Evolutionary conservation across 2,797 vertebrate genomes (phyloP), one percentile per base, ranked within the genome.

Genomic region (Bovichtus diacanthus): DNA sequence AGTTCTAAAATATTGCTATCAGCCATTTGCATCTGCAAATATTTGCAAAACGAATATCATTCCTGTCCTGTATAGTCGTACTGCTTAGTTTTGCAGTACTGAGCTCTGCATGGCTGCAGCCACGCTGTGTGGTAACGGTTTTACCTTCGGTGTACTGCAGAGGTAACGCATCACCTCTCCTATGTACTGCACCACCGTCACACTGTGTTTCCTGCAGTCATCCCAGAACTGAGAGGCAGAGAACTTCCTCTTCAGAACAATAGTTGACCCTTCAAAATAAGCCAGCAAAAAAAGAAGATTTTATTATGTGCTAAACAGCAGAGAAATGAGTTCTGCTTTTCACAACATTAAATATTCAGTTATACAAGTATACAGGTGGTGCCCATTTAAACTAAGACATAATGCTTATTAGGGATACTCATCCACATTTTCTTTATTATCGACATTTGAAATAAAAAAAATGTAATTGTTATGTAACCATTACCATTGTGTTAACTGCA

Each of bases 191-290:
- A 97, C 91, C 29, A 96, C 94, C 0, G 97, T 98, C 75, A 96
- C 95, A 0, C 94, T 95, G 62, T 97, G 83, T 83, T 96, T 97
- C 82, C 97, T 95, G 91, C 97, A 97, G 82, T 98, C 97, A 2
- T 95, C 95, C 97, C 96, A 98, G 83, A 97, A 98, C 79, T 96
- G 95, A 61, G 95, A 97, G 71, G 95, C 95, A 70, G 97, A 98
- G 92, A 98, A 98, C 92, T 94, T 98, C 81, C 88, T 91, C 62
- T 92, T 93, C 66, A 97, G 90, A 80, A 96, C 90, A 16, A 97
- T 44, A 6, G 96, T 97, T 5, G 91, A 92, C 6, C 91, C 92
- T 93, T 58, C 16, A 76, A 62, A 70, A 46, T 47, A 72, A 76
- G 31, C 93, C 90, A 74, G 93, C 90, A 95, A 65, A 10, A 43